Evolutionary conservation across 2,888 invertebrate genomes (phyloP).

Genomic region (Oxyteleia sp.): DNA sequence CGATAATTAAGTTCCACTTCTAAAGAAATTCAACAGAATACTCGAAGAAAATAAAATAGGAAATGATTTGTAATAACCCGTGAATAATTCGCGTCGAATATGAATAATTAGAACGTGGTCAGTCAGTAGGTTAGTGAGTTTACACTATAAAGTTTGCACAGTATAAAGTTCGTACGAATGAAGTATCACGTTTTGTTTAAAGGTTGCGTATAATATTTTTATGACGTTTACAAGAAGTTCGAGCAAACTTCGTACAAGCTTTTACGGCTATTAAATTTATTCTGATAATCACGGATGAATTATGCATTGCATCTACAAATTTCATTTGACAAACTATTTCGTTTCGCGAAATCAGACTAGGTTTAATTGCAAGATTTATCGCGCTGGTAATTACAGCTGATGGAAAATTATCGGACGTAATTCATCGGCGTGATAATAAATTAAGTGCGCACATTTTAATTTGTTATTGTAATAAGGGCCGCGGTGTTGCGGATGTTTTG

Average conservation of each 20-base stretch:
- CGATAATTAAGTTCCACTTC: no score
- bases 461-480: background rate
- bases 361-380: background rate
- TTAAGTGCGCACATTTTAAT: background rate
- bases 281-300: background rate
- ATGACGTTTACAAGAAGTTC: conserved; percentile 20
- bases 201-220: conserved; percentile 23
- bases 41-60: no score
- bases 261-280: background rate
- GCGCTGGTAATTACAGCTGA: background rate
- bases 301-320: background rate
- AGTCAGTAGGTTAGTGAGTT: conserved; percentile 14
- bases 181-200: conserved; percentile 12
- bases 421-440: background rate
- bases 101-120: conserved; percentile 16
- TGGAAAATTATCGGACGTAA: background rate
- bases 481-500: conserved; percentile 1
- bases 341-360: background rate
- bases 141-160: conserved; percentile 4
- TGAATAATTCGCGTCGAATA: no score
- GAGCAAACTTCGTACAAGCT: background rate
- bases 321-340: background rate
- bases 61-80: no score
- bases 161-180: conserved; percentile 9
- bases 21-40: no score